phyloP scores from a whole-genome alignment of 2,888 invertebrate species.

The Drosophila meridionalis region DNA sequence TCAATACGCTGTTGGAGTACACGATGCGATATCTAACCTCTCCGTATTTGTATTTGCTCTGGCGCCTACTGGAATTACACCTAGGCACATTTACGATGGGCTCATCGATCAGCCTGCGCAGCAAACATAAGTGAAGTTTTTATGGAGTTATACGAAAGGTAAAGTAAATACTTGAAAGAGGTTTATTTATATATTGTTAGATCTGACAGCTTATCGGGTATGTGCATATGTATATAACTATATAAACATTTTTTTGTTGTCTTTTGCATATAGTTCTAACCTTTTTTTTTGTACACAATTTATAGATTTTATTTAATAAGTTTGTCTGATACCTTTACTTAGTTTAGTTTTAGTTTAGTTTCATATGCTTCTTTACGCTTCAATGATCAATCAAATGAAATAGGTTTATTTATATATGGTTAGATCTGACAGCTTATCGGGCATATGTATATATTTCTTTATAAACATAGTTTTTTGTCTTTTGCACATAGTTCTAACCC shows the following conservation, averaged over 20 bases:
- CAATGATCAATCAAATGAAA: conserved; percentile 44
- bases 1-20: conserved; percentile 22
- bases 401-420: too few relatives aligned
- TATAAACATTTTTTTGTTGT: not conserved
- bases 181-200: not conserved
- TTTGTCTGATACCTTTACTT: not conserved
- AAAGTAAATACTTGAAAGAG: not conserved
- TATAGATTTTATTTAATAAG: not conserved
- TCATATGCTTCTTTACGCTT: too few relatives aligned
- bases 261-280: not conserved
- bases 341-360: too few relatives aligned
- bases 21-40: conserved; percentile 20
- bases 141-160: not conserved
- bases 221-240: not conserved
- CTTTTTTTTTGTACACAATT: not conserved
- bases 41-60: conserved; percentile 24
- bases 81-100: conserved; percentile 62
- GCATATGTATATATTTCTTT: too few relatives aligned
- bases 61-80: conserved; percentile 79
- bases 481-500: not conserved
- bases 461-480: too few relatives aligned
- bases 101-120: conserved; percentile 58
- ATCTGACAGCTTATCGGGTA: not conserved
- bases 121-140: conserved; percentile 25
- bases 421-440: too few relatives aligned